A percentile compares a stretch with the other conserved stretches of the same genome.
Evolutionary conservation across 2,888 invertebrate species (phyloP).

Genomic region (Philereme transversata): DNA sequence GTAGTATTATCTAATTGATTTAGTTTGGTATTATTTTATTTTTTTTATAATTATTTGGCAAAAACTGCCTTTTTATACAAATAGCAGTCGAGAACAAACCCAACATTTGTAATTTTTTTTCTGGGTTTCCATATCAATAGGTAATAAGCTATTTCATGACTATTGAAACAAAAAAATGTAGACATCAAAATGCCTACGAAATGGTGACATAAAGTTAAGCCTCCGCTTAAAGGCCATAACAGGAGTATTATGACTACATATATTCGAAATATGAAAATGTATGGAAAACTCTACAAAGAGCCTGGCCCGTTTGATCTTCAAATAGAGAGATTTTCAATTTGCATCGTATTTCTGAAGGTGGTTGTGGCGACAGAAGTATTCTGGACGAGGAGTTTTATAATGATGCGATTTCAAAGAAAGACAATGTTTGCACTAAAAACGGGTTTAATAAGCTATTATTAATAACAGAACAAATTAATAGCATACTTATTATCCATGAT

Average conservation of each 20-base stretch:
- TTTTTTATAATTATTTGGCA: too few species aligned
- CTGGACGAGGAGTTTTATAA: constrained; percentile 16
- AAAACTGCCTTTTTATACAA: too few species aligned
- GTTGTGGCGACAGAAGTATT: constrained; percentile 20
- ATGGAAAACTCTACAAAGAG: constrained; percentile 58
- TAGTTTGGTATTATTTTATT: too few species aligned
- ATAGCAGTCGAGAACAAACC: too few species aligned
- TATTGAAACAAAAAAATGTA: constrained; percentile 2
- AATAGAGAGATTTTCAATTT: constrained; percentile 78
- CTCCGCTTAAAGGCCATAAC: constrained; percentile 21
- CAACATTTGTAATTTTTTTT: too few species aligned
- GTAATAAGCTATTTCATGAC: too few species aligned
- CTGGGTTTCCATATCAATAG: too few species aligned
- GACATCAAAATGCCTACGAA: constrained; percentile 10
- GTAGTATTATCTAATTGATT: too few species aligned
- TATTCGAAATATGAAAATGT: constrained; percentile 32
- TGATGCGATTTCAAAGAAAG: constrained; percentile 11
- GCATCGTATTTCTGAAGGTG: constrained; percentile 57
- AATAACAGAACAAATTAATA: too few species aligned
- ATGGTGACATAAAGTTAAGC: constrained; percentile 32
- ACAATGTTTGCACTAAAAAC: too few species aligned
- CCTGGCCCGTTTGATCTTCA: constrained; percentile 68
- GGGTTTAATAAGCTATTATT: too few species aligned
- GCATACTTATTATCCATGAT: too few species aligned
- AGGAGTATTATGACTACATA: constrained; percentile 32